Percentiles rank a stretch among this genome's conserved stretches.
These are phyloP conservation scores for Halcyon malimbica DNA, from an alignment of 2,113 vertebrate genomes.

Conservation along the genomic window DNA sequence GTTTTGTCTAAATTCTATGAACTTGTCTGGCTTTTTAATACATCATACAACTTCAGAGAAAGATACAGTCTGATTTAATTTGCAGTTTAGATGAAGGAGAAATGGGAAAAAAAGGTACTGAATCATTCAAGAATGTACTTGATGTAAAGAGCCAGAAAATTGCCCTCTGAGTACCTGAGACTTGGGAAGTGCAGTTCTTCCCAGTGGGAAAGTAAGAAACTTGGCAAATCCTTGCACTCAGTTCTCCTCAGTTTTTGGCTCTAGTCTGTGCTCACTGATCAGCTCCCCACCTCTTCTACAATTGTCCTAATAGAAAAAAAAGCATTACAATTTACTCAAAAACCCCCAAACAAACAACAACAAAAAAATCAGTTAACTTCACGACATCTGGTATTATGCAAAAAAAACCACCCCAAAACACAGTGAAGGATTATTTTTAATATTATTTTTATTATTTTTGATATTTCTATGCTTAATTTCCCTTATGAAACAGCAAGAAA, in stretches of 20 bases:
- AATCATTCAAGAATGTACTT: background rate
- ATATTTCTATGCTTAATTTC: background rate
- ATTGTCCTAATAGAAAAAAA: background rate
- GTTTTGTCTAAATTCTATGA: background rate
- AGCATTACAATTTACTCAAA: background rate
- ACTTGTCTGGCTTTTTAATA: background rate
- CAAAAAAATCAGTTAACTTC: background rate
- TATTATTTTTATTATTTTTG: background rate
- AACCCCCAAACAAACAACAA: background rate
- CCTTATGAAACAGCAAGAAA: background rate
- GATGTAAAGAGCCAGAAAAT: constrained; percentile 17
- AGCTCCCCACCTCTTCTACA: background rate
- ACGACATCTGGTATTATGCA: background rate
- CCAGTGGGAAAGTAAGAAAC: background rate
- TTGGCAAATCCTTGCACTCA: background rate
- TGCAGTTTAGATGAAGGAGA: background rate
- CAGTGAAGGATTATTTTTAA: background rate
- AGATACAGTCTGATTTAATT: background rate
- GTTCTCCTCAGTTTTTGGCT: background rate
- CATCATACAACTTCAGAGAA: background rate
- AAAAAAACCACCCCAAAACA: background rate
- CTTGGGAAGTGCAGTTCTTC: background rate
- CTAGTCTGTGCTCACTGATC: background rate
- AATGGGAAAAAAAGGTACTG: background rate
- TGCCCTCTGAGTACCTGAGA: background rate